These are phyloP conservation scores for Hoplostethus mediterraneus DNA, from an alignment of 2,797 vertebrate genomes.

Conservation along the genomic window DNA sequence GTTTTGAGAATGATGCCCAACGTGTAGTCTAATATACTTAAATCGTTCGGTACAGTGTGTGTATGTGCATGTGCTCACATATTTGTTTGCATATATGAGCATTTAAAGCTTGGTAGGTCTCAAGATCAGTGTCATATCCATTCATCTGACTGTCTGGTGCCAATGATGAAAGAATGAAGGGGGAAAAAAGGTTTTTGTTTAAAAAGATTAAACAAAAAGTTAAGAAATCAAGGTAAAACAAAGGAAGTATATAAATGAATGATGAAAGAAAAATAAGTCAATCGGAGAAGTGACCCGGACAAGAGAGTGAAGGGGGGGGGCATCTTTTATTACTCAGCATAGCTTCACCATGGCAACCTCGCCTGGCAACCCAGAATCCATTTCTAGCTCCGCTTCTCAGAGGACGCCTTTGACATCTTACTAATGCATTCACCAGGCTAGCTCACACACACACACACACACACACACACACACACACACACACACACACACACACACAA, in stretches of 20 bases:
- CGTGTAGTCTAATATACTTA: no score
- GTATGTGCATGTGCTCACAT: no score
- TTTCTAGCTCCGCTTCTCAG: constrained; percentile 82
- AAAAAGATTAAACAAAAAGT: not conserved
- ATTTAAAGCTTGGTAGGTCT: no score
- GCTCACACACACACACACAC: constrained; percentile 26
- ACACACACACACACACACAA: constrained; percentile 25
- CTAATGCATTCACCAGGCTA: constrained; percentile 70
- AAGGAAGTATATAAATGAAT: constrained; percentile 15
- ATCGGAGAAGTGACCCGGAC: constrained; percentile 18
- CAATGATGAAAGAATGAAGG: not conserved
- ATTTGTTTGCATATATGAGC: no score
- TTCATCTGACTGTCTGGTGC: not conserved
- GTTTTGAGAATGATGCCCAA: no score
- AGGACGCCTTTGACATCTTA: constrained; percentile 87
- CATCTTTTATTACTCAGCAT: constrained; percentile 81
- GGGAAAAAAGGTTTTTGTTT: not conserved
- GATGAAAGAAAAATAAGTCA: constrained; percentile 21
- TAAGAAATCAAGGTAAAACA: constrained; percentile 8
- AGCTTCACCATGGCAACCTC: constrained; percentile 90
- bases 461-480: constrained; percentile 13
- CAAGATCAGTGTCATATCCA: no score
- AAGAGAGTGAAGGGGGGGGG: constrained; percentile 22
- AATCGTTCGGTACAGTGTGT: no score
- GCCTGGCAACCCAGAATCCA: constrained; percentile 84